Percentiles rank a stretch among this genome's conserved stretches.
Evolutionary conservation across 23 tunicate genomes (phyloP).

Genomic region (Corella eumyota): DNA sequence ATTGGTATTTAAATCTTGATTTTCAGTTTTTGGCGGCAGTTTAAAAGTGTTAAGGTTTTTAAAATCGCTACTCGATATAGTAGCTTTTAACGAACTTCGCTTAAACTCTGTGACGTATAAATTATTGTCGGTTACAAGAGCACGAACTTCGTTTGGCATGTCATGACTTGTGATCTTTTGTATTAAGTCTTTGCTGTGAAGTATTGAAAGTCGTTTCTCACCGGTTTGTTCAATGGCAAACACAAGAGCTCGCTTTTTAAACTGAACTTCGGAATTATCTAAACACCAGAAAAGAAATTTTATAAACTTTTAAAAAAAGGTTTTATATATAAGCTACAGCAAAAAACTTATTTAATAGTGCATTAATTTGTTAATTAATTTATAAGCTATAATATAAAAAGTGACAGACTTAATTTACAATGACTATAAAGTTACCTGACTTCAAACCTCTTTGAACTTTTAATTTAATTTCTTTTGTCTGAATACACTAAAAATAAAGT

Average conservation of each 20-base stretch:
- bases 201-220: constrained; percentile 8
- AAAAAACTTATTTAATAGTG: too few relatives aligned
- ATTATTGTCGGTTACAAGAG: constrained; percentile 8
- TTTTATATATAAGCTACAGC: too few relatives aligned
- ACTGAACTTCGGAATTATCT: too few relatives aligned
- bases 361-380: too few relatives aligned
- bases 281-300: too few relatives aligned
- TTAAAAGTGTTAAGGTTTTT: not conserved
- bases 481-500: too few relatives aligned
- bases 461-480: too few relatives aligned
- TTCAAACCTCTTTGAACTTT: too few relatives aligned
- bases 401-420: too few relatives aligned
- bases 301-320: too few relatives aligned
- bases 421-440: too few relatives aligned
- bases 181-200: constrained; percentile 6
- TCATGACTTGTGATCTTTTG: constrained; percentile 13
- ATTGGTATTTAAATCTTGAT: not conserved
- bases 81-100: not conserved
- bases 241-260: constrained; percentile 31
- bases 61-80: not conserved
- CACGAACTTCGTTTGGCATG: constrained; percentile 16
- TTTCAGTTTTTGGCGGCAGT: not conserved
- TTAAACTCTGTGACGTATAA: constrained; percentile 30
- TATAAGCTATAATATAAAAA: too few relatives aligned
- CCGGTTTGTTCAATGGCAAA: constrained; percentile 39